These are phyloP conservation scores for Trachythela sp. DNA, from an alignment of 64 coral and sea anemone genomes.

Conservation along the genomic window DNA sequence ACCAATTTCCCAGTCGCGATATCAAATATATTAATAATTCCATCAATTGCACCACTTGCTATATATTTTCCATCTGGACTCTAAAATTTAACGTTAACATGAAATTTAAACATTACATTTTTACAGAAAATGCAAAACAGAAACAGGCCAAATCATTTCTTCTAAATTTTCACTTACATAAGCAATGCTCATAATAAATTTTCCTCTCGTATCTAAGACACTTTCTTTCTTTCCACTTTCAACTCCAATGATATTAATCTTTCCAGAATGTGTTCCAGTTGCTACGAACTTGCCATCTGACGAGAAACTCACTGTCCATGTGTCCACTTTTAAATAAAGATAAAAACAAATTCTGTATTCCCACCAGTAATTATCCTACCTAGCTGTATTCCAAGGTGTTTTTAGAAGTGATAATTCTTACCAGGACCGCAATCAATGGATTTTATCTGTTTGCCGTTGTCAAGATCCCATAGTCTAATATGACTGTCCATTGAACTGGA, in stretches of 20 bases:
- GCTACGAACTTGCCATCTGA: conserved; percentile 79
- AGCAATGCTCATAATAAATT: conserved; percentile 99
- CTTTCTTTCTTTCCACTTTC: conserved; percentile 93
- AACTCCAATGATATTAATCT: conserved; percentile 83
- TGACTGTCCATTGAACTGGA: conserved; percentile 96
- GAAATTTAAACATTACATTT: neutral
- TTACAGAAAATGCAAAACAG: neutral
- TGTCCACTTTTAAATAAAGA: conserved; percentile 67
- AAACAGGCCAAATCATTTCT: neutral
- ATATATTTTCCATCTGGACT: conserved; percentile 98
- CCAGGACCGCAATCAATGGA: conserved; percentile 96
- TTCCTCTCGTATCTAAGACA: conserved; percentile 92
- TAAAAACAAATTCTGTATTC: neutral
- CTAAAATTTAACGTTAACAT: conserved; percentile 34
- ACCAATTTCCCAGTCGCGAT: conserved; percentile 85
- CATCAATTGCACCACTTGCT: conserved; percentile 97
- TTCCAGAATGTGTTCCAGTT: conserved; percentile 88
- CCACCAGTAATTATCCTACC: too few relatives aligned
- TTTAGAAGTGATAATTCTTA: neutral
- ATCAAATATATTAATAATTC: conserved; percentile 99
- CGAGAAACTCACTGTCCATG: conserved; percentile 96
- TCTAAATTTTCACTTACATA: conserved; percentile 63
- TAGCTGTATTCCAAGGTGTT: too few relatives aligned
- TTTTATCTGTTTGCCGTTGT: conserved; percentile 88
- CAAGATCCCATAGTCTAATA: conserved; percentile 94